Conservation (phyloP, 2,888 invertebrate genomes). For the Tetanocera ferruginea region DNA sequence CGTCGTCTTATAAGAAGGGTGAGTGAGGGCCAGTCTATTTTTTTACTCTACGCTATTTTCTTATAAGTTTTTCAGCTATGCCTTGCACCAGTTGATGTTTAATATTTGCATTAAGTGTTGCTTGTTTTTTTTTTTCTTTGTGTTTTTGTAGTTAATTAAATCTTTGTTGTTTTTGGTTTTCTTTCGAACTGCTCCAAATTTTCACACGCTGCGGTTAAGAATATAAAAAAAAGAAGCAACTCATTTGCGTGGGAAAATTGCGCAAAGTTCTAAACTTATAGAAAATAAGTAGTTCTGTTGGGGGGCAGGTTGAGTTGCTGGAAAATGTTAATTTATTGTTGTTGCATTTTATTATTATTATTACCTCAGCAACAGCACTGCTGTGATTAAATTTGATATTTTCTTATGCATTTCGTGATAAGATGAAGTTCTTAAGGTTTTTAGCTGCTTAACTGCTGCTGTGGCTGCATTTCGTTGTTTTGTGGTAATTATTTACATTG, state of each 20-base stretch:
- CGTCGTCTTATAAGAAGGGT: slow-evolving; percentile 28
- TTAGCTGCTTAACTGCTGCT: not conserved
- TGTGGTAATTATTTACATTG: not conserved
- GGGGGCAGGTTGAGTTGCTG: slow-evolving; percentile 1
- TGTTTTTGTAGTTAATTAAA: slow-evolving; percentile 16
- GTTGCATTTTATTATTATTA: not conserved
- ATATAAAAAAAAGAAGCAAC: slow-evolving; percentile 34
- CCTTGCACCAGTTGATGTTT: not conserved
- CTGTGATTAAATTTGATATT: slow-evolving; percentile 18
- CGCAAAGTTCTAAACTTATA: slow-evolving; percentile 47
- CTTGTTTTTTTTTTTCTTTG: not conserved
- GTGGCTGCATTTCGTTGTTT: not conserved
- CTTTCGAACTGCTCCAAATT: slow-evolving; percentile 49
- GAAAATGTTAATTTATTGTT: slow-evolving; percentile 8
- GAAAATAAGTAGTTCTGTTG: not conserved
- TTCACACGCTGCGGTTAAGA: slow-evolving; percentile 62
- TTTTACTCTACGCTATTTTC: not conserved
- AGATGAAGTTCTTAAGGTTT: slow-evolving; percentile 23
- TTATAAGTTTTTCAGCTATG: not conserved
- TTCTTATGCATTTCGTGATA: slow-evolving; percentile 22
- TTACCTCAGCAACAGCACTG: not conserved
- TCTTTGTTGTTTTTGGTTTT: slow-evolving; percentile 3
- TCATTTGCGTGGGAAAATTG: slow-evolving; percentile 64
- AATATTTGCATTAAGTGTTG: slow-evolving; percentile 25
- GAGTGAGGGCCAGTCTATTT: not conserved